A percentile compares a stretch with the other conserved stretches of the same genome.
Conservation (phyloP, 2,113 vertebrate genomes). For the Nannobrachium achirus region DNA sequence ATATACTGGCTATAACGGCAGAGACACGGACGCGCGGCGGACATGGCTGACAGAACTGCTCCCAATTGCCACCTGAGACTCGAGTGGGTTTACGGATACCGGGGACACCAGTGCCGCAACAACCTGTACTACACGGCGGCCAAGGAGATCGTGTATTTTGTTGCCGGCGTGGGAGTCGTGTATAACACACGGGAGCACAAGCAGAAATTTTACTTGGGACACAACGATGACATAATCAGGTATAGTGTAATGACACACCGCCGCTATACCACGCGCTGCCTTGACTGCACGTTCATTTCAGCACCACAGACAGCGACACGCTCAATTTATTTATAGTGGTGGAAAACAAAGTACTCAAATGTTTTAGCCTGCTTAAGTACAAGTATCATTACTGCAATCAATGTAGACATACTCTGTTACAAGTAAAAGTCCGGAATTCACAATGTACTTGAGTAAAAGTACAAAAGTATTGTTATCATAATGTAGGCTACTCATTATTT, state of each 20-base stretch:
- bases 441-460: too few species aligned
- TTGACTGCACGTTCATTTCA: slow-evolving; percentile 43
- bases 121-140: slow-evolving; percentile 98
- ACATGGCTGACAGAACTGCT: slow-evolving; percentile 96
- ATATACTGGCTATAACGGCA: slow-evolving; percentile 57
- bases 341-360: too few species aligned
- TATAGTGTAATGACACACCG: slow-evolving; percentile 62
- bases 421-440: too few species aligned
- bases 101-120: slow-evolving; percentile 99
- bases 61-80: slow-evolving; percentile 97
- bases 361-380: too few species aligned
- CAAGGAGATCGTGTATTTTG: slow-evolving; percentile 97
- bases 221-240: slow-evolving; percentile 99
- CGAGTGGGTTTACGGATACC: slow-evolving; percentile 98
- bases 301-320: slow-evolving; percentile 63
- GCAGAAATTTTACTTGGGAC: slow-evolving; percentile 98
- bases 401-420: too few species aligned
- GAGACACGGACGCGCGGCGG: slow-evolving; percentile 76
- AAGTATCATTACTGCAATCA: too few species aligned
- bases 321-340: slow-evolving; percentile 16
- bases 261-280: background rate
- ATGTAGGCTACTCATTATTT: too few species aligned
- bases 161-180: slow-evolving; percentile 96
- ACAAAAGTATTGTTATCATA: too few species aligned
- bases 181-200: slow-evolving; percentile 98